phyloP scores from a whole-genome alignment of 1,140 invertebrate species.

The Drosophila carrolli region DNA sequence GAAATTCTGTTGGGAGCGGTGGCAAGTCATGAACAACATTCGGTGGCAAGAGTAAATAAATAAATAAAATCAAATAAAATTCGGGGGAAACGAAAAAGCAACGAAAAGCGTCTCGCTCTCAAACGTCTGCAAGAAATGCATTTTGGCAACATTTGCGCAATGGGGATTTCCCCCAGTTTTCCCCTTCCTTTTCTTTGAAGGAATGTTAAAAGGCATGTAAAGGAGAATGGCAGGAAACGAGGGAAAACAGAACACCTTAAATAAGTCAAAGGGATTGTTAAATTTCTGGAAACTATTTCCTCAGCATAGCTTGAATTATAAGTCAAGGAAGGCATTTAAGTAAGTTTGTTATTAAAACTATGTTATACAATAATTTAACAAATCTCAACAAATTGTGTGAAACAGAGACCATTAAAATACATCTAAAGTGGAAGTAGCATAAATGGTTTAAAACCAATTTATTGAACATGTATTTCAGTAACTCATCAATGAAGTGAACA shows the following conservation, averaged over 20 bases:
- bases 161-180: background rate
- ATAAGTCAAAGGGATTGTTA: conserved; percentile 21
- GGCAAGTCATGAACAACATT: conserved; percentile 14
- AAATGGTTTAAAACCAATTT: too few relatives aligned
- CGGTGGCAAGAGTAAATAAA: conserved; percentile 44
- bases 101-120: conserved; percentile 1
- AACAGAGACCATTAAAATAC: too few relatives aligned
- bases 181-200: background rate
- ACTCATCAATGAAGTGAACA: too few relatives aligned
- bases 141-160: conserved; percentile 23
- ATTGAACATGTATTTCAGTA: too few relatives aligned
- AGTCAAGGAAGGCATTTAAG: background rate
- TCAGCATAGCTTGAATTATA: background rate
- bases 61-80: conserved; percentile 48
- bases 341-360: background rate
- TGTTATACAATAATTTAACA: too few relatives aligned
- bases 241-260: background rate
- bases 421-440: too few relatives aligned
- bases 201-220: conserved; percentile 23
- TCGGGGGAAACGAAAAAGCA: conserved; percentile 8
- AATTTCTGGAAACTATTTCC: conserved; percentile 16
- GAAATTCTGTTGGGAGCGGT: conserved; percentile 7
- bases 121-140: conserved; percentile 20
- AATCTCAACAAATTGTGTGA: too few relatives aligned
- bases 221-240: background rate